Evolutionary conservation across 1,140 invertebrate genomes (phyloP), one percentile per base, ranked within the genome.

Genomic region (Drosophila albomicans): DNA sequence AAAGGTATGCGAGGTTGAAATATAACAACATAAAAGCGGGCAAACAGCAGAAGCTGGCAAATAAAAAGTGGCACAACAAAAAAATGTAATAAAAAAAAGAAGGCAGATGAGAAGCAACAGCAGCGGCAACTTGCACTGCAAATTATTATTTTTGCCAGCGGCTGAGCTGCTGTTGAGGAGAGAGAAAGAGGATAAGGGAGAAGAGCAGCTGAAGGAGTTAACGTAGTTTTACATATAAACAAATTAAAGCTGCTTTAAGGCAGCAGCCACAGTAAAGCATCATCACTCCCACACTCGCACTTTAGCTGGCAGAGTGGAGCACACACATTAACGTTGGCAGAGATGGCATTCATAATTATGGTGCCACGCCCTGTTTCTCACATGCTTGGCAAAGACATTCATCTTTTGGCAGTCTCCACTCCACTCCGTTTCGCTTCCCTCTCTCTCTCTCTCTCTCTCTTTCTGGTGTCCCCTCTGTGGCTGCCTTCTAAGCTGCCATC

Each of bases 71-170:
- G 79, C 66, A 81, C 68, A 87, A 81, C 68, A 87, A 62, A 87
- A 69, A 73, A 86, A 78, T 75, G 81, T 79, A 56, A 56, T 67
- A 56, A 51, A 66, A 46, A 62, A 38, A n/a, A 15, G 51, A 30
- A 48, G 45, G 49, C 11, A 68, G 58, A 45, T 68, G 75, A 74
- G 43, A 25, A 5, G 41, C 20, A 28, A 67, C 79, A 71, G 10
- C 30, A 70, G 48, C 51, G 30, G 73, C 74, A 85, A 88, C 69
- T 81, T 80, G 69, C 85, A 65, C 70, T 89, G 85, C 77, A 89
- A 89, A 88, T 88, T 84, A 89, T 88, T 88, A 89, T 88, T 89
- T 89, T 88, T 84, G 73, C 80, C 75, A 61, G 59, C 62, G 75
- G 64, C 76, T 43, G 54, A 28, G 11, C 52, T 10, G 16, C 16